phyloP scores from a whole-genome alignment of 2,113 vertebrate genomes.

The Harpagus bidentatus region DNA sequence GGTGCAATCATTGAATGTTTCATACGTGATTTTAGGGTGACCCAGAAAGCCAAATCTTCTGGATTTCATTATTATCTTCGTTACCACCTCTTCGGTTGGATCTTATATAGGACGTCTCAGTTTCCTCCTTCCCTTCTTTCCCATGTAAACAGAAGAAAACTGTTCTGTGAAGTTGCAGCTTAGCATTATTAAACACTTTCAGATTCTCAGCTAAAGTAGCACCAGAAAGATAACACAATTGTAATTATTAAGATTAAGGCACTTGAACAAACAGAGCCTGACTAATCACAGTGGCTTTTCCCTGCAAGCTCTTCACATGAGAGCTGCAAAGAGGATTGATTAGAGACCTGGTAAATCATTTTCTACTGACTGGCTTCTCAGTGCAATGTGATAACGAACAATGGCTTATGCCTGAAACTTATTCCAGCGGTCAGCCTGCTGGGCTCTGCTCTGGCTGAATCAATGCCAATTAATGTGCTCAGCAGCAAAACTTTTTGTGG shows the following conservation, averaged over 20 bases:
- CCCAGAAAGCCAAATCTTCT: background rate
- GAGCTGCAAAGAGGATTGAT: background rate
- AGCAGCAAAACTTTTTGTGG: background rate
- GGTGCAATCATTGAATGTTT: rapidly evolving
- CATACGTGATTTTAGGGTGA: rapidly evolving
- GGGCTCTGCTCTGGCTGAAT: background rate
- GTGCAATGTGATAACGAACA: background rate
- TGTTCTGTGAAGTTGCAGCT: background rate
- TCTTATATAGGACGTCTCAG: rapidly evolving
- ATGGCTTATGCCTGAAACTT: background rate
- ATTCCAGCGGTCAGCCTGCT: background rate
- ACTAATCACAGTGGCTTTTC: background rate
- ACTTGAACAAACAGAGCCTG: background rate
- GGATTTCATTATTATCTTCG: background rate
- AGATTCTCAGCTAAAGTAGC: background rate
- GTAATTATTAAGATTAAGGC: background rate
- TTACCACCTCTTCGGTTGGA: background rate
- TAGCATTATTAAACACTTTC: background rate
- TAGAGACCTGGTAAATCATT: background rate
- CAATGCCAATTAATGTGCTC: background rate
- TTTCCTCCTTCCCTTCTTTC: background rate
- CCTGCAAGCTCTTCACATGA: background rate
- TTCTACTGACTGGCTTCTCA: background rate
- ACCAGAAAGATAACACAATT: background rate
- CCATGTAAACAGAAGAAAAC: background rate